A percentile compares a stretch with the other conserved stretches of the same genome.
These are phyloP conservation scores for Nothoprocta perdicaria DNA, from an alignment of 2,113 vertebrate genomes.

Conservation along the genomic window DNA sequence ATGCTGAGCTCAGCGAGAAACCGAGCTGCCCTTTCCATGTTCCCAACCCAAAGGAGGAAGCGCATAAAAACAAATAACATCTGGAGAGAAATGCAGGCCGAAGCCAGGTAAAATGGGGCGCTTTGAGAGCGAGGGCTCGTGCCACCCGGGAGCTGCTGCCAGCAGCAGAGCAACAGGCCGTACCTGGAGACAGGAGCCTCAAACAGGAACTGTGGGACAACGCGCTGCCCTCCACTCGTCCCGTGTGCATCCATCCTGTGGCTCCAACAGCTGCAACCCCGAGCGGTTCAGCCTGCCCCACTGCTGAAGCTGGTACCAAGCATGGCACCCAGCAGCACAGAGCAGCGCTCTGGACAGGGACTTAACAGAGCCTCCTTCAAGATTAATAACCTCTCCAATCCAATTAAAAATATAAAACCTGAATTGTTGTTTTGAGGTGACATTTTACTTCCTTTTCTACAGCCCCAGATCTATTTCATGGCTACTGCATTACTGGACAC, in stretches of 20 bases:
- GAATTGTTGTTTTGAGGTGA: not conserved
- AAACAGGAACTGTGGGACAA: not conserved
- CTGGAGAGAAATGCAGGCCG: not conserved
- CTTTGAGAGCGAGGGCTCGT: not conserved
- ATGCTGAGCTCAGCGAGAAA: not conserved
- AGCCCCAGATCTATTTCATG: not conserved
- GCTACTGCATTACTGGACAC: not conserved
- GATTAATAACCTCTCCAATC: not conserved
- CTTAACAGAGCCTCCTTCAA: not conserved
- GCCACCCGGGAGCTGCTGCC: not conserved
- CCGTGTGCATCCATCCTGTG: not conserved
- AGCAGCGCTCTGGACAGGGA: not conserved
- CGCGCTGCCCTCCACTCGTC: not conserved
- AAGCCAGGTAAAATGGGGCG: not conserved
- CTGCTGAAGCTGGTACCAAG: not conserved
- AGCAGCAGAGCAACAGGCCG: not conserved
- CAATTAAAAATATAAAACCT: not conserved
- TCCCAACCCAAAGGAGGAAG: not conserved
- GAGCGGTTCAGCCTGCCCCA: not conserved
- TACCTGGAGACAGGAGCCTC: constrained; percentile 2
- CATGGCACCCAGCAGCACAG: not conserved
- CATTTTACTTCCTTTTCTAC: not conserved
- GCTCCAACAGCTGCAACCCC: not conserved
- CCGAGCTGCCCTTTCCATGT: not conserved
- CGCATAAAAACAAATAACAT: not conserved